A percentile compares a stretch with the other conserved stretches of the same genome.
phyloP scores from a whole-genome alignment of 2,888 invertebrate genomes.

The Callosobruchus maculatus region DNA sequence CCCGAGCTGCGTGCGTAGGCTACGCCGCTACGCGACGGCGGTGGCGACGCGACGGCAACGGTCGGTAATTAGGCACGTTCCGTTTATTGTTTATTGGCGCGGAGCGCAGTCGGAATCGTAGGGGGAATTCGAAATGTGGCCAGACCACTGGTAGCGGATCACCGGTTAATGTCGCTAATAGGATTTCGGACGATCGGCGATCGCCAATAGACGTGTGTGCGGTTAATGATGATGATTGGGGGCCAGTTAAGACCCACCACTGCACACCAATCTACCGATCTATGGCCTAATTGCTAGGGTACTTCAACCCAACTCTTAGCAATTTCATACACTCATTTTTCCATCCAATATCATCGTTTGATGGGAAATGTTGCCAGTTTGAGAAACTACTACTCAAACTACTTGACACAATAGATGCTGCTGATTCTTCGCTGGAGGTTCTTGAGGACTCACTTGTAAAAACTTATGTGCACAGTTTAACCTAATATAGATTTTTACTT shows the following conservation, averaged over 20 bases:
- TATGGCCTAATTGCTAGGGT: not conserved
- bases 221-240: not conserved
- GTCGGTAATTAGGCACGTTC: conserved; percentile 17
- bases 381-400: too few relatives aligned
- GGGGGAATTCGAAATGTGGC: not conserved
- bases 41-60: not conserved
- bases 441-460: too few relatives aligned
- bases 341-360: not conserved
- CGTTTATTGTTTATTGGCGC: conserved; percentile 18
- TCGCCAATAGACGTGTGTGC: not conserved
- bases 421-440: too few relatives aligned
- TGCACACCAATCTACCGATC: not conserved
- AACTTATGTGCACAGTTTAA: too few relatives aligned
- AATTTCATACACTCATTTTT: not conserved
- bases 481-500: too few relatives aligned
- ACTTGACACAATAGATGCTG: too few relatives aligned
- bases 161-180: not conserved
- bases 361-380: too few relatives aligned
- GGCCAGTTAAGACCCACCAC: not conserved
- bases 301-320: not conserved
- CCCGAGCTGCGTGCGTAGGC: too few relatives aligned
- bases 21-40: too few relatives aligned
- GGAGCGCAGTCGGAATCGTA: not conserved
- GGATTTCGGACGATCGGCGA: not conserved
- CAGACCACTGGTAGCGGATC: not conserved